Conservation (phyloP, 2,113 vertebrate genomes). For the Melanerpes aurifrons region DNA sequence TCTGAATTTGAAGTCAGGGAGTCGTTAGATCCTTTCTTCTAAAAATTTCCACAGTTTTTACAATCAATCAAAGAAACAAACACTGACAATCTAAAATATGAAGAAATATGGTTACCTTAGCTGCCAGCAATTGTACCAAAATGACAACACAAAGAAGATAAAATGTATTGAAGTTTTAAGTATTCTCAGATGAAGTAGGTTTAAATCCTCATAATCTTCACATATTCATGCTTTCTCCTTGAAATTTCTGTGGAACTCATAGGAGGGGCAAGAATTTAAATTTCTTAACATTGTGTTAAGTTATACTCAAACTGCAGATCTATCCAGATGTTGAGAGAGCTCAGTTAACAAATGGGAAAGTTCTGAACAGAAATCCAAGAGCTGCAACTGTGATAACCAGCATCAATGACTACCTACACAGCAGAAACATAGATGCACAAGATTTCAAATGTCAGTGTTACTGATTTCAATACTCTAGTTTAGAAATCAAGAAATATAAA, state of each 20-base stretch:
- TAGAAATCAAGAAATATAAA: neutral
- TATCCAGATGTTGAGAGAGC: neutral
- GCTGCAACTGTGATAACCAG: neutral
- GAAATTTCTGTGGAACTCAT: neutral
- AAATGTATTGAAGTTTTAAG: neutral
- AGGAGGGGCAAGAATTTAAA: accelerated
- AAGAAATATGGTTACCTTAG: slow-evolving; percentile 51
- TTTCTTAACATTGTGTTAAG: neutral
- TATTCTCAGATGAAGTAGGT: neutral
- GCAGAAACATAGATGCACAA: neutral
- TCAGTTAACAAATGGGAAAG: neutral
- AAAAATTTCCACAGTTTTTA: slow-evolving; percentile 47
- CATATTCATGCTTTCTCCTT: neutral
- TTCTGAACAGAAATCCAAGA: neutral
- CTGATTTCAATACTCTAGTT: neutral
- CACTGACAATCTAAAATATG: slow-evolving; percentile 30
- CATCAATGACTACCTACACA: neutral
- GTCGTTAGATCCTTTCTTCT: slow-evolving; percentile 16
- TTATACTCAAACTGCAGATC: neutral
- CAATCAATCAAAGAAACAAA: slow-evolving; percentile 32
- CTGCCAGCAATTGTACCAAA: slow-evolving; percentile 53
- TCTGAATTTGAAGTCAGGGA: slow-evolving; percentile 8
- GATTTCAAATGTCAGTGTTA: neutral
- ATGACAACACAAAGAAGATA: slow-evolving; percentile 36
- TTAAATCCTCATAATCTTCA: neutral